Conservation (phyloP, 2,888 invertebrate species). For the Pyrocoelia pectoralis region DNA sequence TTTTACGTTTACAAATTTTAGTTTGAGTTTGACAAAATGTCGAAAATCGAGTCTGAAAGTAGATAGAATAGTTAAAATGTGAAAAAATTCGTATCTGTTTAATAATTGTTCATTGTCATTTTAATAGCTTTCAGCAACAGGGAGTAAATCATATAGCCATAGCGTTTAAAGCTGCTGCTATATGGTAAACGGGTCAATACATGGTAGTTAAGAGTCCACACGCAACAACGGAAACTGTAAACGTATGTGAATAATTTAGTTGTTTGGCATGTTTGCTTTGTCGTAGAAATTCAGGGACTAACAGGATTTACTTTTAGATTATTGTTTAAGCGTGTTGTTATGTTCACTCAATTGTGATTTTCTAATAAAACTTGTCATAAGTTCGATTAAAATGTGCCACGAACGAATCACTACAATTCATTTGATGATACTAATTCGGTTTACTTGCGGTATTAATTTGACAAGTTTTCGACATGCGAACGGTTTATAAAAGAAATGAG, state of each 20-base stretch:
- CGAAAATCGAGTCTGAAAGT: background rate
- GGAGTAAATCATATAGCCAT: constrained; percentile 19
- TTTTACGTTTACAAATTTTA: too few species aligned
- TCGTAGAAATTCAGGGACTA: constrained; percentile 20
- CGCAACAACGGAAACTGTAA: constrained; percentile 35
- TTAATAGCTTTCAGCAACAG: constrained; percentile 15
- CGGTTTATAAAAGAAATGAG: constrained; percentile 38
- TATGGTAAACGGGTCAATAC: constrained; percentile 36
- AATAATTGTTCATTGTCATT: constrained; percentile 9
- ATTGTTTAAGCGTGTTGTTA: constrained; percentile 10
- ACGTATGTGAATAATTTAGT: constrained; percentile 37
- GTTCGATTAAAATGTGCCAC: constrained; percentile 1
- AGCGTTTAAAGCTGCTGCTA: constrained; percentile 23
- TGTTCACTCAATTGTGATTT: background rate
- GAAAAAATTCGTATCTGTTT: background rate
- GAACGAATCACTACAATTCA: constrained; percentile 30
- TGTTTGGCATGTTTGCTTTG: constrained; percentile 28
- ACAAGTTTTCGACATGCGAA: constrained; percentile 32
- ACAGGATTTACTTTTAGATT: constrained; percentile 25
- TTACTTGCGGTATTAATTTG: constrained; percentile 34
- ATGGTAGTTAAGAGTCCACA: constrained; percentile 32
- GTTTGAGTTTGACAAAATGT: too few species aligned
- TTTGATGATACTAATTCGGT: constrained; percentile 33
- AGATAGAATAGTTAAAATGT: background rate
- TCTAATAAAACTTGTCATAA: background rate